Percentiles rank a stretch among this genome's conserved stretches.
Conservation (phyloP, 92 coral and sea anemone genomes). For the Montipora capitata region DNA sequence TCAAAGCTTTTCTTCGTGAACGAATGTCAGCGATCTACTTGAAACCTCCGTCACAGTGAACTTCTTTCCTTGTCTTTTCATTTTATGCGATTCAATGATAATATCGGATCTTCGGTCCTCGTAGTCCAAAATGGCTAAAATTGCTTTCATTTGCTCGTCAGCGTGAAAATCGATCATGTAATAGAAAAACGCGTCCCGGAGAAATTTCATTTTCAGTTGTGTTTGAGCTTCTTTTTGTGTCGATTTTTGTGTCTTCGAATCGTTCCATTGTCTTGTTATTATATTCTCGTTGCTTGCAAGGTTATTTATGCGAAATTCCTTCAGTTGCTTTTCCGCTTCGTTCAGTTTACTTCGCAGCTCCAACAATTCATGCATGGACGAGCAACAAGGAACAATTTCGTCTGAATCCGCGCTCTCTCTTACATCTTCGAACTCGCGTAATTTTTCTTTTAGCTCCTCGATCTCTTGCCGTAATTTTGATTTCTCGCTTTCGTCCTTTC, state of each 20-base stretch:
- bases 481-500: slow-evolving; percentile 73
- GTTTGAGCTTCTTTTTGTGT: slow-evolving; percentile 85
- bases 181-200: slow-evolving; percentile 97
- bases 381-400: slow-evolving; percentile 93
- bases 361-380: slow-evolving; percentile 94
- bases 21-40: slow-evolving; percentile 93
- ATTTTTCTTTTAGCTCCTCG: slow-evolving; percentile 72
- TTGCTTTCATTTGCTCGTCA: slow-evolving; percentile 98
- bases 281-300: slow-evolving; percentile 25
- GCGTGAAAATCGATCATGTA: slow-evolving; percentile 99
- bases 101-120: slow-evolving; percentile 97
- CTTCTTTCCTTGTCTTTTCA: slow-evolving; percentile 91
- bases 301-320: slow-evolving; percentile 85
- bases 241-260: slow-evolving; percentile 55
- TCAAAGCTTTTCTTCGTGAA: slow-evolving; percentile 80
- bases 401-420: slow-evolving; percentile 76
- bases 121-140: slow-evolving; percentile 93
- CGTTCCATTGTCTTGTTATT: slow-evolving; percentile 36
- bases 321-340: slow-evolving; percentile 77
- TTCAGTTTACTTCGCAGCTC: slow-evolving; percentile 84
- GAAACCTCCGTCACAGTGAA: slow-evolving; percentile 97
- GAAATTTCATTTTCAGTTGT: slow-evolving; percentile 90
- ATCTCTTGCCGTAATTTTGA: slow-evolving; percentile 75
- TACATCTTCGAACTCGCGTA: slow-evolving; percentile 59
- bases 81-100: slow-evolving; percentile 86